Base-by-base conservation (phyloP, 2,113 vertebrate species). In the Falco punctatus region DNA sequence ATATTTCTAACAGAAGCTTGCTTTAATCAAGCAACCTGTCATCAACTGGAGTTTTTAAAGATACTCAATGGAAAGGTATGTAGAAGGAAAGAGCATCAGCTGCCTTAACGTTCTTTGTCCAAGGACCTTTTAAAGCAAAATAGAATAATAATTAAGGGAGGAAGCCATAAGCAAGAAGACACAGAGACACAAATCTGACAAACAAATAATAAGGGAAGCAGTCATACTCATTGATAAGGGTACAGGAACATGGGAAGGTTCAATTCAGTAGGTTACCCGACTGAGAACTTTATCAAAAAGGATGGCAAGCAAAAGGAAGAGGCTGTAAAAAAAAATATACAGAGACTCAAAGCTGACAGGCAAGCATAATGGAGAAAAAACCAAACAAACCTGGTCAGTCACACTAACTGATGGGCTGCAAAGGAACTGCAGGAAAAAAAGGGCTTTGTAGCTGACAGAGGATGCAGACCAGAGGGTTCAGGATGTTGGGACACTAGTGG, bases 401-500 rank as follows among this genome's bases (percentile, higher is more conserved):
- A 26, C 18, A 51, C 7, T 66, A 42, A 32, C 15, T 64, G 52
- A 32, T 51, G 12, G 23, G 11, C 13, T 58, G 62, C 30, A 13
- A 66, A 86, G 19, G n/a, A 92, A 54, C 27, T 40, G 11, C 28
- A 62, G 6, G 13, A 33, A 58, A 59, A 4, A 4, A 23, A 6
- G 6, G 13, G 18, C 6, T 82, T 82, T 52, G 51, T 10, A 52
- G 10, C 5, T 35, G 18, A 24, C 15, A 52, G 10, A 38, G 4
- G 4, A 13, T 61, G 15, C 20, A 85, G 65, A 44, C 11, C 7
- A 28, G 13, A 67, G 23, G 5, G 24, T 57, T 6, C 38, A 67
- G 23, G 8, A 57, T 17, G 2, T 0, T 92, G 32, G 2, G 17
- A 12, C 2, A 2, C 4, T 22, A 32, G 9, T 21, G 54, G 5